These are phyloP conservation scores for Parasteatoda lunata DNA, from an alignment of 2,888 invertebrate genomes.

Conservation along the genomic window DNA sequence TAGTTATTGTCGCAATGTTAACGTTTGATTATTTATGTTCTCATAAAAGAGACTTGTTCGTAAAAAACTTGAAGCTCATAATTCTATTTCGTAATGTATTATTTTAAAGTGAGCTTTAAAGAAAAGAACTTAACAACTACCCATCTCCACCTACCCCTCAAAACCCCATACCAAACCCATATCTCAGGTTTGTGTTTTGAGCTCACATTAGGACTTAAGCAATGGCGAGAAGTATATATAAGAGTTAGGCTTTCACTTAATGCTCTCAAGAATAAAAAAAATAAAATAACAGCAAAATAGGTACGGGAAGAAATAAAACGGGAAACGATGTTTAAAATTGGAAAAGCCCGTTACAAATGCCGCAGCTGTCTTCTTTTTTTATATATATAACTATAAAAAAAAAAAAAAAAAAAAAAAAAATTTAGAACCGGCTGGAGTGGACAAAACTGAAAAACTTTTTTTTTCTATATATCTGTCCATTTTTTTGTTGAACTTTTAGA, in stretches of 20 bases:
- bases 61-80: neutral
- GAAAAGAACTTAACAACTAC: constrained; percentile 1
- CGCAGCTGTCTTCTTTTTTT: constrained; percentile 55
- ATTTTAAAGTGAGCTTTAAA: neutral
- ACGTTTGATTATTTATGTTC: too few species aligned
- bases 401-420: neutral
- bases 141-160: neutral
- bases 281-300: constrained; percentile 44
- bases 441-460: constrained; percentile 60
- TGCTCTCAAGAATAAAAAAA: constrained; percentile 51
- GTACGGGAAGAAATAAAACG: constrained; percentile 51
- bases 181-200: constrained; percentile 33
- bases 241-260: constrained; percentile 66
- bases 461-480: constrained; percentile 4
- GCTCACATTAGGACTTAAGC: constrained; percentile 65
- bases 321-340: constrained; percentile 69
- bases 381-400: too few species aligned
- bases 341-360: constrained; percentile 64
- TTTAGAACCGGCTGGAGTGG: constrained; percentile 45
- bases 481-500: constrained; percentile 35
- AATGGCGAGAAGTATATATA: constrained; percentile 62
- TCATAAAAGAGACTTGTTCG: too few species aligned
- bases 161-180: constrained; percentile 15
- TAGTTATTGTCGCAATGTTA: too few species aligned
- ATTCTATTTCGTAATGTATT: constrained; percentile 27